Evolutionary conservation across 2,888 invertebrate species (phyloP), one percentile per base, ranked within the genome.

Genomic region (Hartigia nigra): DNA sequence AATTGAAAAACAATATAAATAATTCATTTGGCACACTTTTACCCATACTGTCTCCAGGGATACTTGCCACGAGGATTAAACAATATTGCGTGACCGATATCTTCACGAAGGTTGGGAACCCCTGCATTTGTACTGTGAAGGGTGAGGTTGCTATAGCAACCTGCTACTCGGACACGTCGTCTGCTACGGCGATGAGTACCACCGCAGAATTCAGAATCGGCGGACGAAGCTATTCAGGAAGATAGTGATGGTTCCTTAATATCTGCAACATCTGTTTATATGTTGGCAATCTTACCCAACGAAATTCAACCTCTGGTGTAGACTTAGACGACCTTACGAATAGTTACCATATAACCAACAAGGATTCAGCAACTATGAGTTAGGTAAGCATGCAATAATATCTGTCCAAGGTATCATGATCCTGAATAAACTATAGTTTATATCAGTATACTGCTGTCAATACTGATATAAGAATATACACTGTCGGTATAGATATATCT

Each of bases 131-230:
- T 55, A 23, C 23, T 9, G 55, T 74, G 76, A 75, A 74, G 82
- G 80, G 80, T 79, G 23, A 55, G 79, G 85, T 88, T 83, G 83
- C 87, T 84, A 87, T 87, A 82, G 87, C 83, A 86, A 87, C 87
- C 77, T 77, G 84, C 80, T 83, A 82, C 86, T 87, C 86, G 87
- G 87, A 86, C 86, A 86, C 84, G 85, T 86, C 86, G 85, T 82
- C 82, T 81, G 76, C 77, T 79, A 76, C 78, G 72, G 77, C 72
- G 77, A 76, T 81, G 78, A 78, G 81, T 81, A 70, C 75, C 76
- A 75, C 74, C 80, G 79, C 80, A 74, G 69, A 75, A 79, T 79
- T 76, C 79, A 76, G 74, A 36, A 79, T 79, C 74, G 76, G 23
- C 69, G n/a, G 37, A 37, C 31, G 55, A 55, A 55, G 9, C 55